A percentile compares a stretch with the other conserved stretches of the same genome.
phyloP scores from a whole-genome alignment of 2,113 vertebrate species.

The Nycticorax nycticorax region DNA sequence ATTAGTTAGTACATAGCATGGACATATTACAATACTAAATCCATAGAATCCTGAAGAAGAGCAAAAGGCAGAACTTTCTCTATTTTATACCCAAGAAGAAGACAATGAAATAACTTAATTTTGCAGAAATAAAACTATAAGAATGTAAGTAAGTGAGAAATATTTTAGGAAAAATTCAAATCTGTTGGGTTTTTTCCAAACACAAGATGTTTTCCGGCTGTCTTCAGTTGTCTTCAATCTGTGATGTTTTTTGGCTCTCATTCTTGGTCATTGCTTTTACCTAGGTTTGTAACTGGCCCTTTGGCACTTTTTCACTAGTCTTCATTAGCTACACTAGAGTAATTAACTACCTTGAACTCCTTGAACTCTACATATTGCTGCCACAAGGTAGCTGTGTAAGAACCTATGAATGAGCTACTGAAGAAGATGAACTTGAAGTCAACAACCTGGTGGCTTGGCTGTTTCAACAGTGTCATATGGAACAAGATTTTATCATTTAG shows the following conservation, averaged over 20 bases:
- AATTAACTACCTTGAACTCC: not conserved
- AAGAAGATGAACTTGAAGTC: not conserved
- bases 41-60: not conserved
- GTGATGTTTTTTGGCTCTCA: not conserved
- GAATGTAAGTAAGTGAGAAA: not conserved
- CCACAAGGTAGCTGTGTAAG: not conserved
- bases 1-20: not conserved
- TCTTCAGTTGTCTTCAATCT: not conserved
- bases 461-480: not conserved
- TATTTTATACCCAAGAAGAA: not conserved
- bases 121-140: not conserved
- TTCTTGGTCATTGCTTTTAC: not conserved
- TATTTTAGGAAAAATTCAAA: not conserved
- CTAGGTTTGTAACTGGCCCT: not conserved
- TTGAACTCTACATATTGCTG: not conserved
- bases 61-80: not conserved
- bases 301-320: not conserved
- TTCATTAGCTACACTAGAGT: not conserved
- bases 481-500: not conserved
- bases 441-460: not conserved
- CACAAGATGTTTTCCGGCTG: not conserved
- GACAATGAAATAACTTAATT: not conserved
- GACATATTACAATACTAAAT: not conserved
- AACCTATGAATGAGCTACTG: not conserved
- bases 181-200: not conserved